phyloP scores from a whole-genome alignment of 2,888 invertebrate species.

The Dryadula phaetusa region DNA sequence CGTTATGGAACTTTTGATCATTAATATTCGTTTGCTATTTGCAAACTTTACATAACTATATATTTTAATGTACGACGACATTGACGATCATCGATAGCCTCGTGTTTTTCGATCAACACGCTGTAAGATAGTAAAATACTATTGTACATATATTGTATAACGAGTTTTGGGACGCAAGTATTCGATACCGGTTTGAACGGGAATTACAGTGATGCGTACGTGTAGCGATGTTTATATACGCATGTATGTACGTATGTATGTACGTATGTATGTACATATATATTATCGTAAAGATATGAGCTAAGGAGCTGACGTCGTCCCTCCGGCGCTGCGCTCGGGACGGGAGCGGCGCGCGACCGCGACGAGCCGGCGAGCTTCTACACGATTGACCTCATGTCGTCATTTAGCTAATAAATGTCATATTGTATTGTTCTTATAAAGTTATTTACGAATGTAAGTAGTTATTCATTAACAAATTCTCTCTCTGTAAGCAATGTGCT shows the following conservation, averaged over 20 bases:
- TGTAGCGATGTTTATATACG: not conserved
- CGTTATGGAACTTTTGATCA: not conserved
- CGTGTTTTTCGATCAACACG: not conserved
- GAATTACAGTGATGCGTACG: not conserved
- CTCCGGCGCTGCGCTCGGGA: not conserved
- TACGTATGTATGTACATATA: not conserved
- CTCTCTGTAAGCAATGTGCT: too few relatives aligned
- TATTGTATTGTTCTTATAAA: not conserved
- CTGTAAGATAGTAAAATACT: not conserved
- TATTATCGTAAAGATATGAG: not conserved
- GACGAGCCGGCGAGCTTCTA: not conserved
- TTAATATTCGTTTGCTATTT: not conserved
- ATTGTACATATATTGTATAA: not conserved
- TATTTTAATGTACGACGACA: not conserved
- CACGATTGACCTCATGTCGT: not conserved
- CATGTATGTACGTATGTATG: not conserved
- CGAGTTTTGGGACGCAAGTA: not conserved
- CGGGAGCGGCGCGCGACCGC: not conserved
- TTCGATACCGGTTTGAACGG: constrained; percentile 14
- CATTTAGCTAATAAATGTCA: not conserved
- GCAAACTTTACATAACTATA: not conserved
- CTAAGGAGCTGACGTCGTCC: constrained; percentile 1
- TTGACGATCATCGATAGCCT: not conserved
- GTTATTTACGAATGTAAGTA: too few relatives aligned
- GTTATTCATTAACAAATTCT: too few relatives aligned